Conservation (phyloP, 2,113 vertebrate genomes). For the Cranoglanis bouderius region DNA sequence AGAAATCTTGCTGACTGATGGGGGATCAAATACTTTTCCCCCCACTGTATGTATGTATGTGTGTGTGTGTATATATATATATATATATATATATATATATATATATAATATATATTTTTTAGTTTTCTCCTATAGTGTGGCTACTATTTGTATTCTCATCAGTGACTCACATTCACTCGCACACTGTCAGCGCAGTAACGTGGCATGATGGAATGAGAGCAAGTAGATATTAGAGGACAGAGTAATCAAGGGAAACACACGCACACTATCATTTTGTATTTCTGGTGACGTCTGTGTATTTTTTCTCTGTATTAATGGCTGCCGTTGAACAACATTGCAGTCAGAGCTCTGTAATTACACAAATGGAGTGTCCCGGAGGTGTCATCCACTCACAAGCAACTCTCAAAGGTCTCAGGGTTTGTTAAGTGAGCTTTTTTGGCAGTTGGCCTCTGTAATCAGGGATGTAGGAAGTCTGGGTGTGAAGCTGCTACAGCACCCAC, state of each 20-base stretch:
- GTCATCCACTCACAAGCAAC: background rate
- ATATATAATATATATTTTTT: no score
- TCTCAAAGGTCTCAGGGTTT: background rate
- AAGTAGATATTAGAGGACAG: background rate
- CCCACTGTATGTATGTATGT: no score
- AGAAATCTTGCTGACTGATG: no score
- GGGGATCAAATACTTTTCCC: no score
- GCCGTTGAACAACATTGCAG: background rate
- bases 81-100: no score
- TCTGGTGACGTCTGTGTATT: background rate
- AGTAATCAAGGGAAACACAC: background rate
- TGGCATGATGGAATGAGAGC: background rate
- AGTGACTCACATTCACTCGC: background rate
- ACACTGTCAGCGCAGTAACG: background rate
- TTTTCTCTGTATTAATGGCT: background rate
- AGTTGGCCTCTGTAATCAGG: background rate
- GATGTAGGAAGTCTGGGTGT: background rate
- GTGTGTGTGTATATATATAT: no score
- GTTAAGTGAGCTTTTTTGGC: background rate
- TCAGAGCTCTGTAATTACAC: constrained; percentile 17
- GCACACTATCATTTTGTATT: background rate
- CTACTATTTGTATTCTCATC: background rate
- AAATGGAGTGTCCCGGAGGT: background rate
- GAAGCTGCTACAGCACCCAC: background rate
- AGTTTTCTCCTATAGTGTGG: no score